Conservation (phyloP, 92 coral and sea anemone genomes). For the Anthopleura xanthogrammica region DNA sequence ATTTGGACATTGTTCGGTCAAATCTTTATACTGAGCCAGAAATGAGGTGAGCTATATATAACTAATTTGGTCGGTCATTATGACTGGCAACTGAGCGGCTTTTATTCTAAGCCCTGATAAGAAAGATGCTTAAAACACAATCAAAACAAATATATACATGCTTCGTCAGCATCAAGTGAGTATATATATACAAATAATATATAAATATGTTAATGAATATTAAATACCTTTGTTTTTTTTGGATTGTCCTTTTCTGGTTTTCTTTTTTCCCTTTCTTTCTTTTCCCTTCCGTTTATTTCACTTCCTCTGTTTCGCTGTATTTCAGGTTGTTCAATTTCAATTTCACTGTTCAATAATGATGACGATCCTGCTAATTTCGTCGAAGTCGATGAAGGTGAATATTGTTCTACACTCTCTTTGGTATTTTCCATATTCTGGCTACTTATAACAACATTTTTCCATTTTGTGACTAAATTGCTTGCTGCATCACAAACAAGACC, state of each 20-base stretch:
- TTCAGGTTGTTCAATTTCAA: not conserved
- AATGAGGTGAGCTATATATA: too few species aligned
- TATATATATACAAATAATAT: not conserved
- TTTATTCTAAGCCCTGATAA: too few species aligned
- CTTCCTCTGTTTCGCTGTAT: conserved; percentile 12
- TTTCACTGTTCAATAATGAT: conserved; percentile 34
- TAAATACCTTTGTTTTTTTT: conserved; percentile 24
- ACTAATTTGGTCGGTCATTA: too few species aligned
- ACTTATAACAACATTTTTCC: conserved; percentile 57
- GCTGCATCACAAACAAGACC: conserved; percentile 70
- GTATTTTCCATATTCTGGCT: not conserved
- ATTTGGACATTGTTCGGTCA: too few species aligned
- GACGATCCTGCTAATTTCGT: not conserved
- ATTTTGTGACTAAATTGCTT: conserved; percentile 61
- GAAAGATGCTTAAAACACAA: too few species aligned
- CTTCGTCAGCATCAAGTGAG: not conserved
- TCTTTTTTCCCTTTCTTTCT: conserved; percentile 6
- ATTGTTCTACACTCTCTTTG: not conserved
- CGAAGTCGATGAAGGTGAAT: not conserved
- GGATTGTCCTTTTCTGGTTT: conserved; percentile 13
- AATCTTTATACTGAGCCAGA: too few species aligned
- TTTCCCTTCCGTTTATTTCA: conserved; percentile 18
- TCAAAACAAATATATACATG: too few species aligned
- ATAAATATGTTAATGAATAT: too few species aligned
- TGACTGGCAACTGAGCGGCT: too few species aligned